Percentiles rank a stretch among this genome's conserved stretches.
Conservation (phyloP, 2,113 vertebrate species). For the Dicaeum eximium region DNA sequence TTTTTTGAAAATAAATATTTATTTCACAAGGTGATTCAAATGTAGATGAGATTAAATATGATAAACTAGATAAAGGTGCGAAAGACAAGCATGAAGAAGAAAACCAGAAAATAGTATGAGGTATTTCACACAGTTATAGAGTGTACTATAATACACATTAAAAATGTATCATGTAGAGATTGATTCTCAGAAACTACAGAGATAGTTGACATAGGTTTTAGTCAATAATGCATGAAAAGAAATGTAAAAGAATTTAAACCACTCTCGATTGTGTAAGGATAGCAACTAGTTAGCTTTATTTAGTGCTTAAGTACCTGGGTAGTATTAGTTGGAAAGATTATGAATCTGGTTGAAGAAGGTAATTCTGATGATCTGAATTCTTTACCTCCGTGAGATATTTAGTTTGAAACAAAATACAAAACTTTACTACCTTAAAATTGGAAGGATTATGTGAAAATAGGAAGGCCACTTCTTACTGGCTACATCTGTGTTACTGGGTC, state of each 20-base stretch:
- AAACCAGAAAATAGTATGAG: background rate
- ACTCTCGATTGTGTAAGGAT: background rate
- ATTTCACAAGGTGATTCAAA: background rate
- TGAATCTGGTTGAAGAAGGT: background rate
- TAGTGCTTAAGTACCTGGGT: background rate
- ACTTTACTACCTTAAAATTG: background rate
- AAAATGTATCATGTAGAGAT: background rate
- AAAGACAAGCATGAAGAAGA: background rate
- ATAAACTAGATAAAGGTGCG: background rate
- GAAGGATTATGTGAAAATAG: background rate
- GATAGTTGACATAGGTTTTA: background rate
- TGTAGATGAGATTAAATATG: background rate
- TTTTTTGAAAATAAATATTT: too few species aligned
- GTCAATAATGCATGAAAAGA: background rate
- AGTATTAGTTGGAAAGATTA: background rate
- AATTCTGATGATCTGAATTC: background rate
- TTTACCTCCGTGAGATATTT: background rate
- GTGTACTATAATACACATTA: background rate
- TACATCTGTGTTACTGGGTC: background rate
- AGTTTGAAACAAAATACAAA: background rate
- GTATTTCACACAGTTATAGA: background rate
- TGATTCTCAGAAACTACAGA: background rate
- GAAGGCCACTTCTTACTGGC: background rate
- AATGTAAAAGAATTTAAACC: background rate
- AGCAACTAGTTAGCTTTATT: background rate